phyloP scores from a whole-genome alignment of 2,797 vertebrate species.

The Margarornis squamiger region DNA sequence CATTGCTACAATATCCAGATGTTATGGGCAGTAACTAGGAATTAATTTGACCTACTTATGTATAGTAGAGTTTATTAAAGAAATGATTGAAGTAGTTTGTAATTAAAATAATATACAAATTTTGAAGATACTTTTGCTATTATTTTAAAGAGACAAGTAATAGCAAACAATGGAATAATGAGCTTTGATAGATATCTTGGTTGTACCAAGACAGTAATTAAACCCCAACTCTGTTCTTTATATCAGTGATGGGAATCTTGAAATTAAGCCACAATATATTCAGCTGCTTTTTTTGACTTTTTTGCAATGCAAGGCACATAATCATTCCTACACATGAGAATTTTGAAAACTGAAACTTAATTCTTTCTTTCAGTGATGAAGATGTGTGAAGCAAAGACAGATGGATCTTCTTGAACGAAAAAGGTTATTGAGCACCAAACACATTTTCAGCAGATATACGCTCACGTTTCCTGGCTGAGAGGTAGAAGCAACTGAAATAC shows the following conservation, averaged over 20 bases:
- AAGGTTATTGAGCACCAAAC: neutral
- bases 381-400: neutral
- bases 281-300: neutral
- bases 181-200: neutral
- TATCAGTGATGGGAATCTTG: neutral
- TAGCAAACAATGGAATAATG: neutral
- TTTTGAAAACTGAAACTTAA: neutral
- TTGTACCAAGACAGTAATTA: slow-evolving; percentile 13
- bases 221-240: neutral
- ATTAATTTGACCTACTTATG: neutral
- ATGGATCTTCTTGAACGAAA: neutral
- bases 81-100: neutral
- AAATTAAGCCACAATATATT: slow-evolving; percentile 5
- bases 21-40: neutral
- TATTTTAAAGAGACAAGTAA: neutral
- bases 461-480: neutral
- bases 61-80: neutral
- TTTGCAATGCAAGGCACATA: neutral
- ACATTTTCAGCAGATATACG: neutral
- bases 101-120: neutral
- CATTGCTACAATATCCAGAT: neutral
- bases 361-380: neutral
- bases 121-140: neutral
- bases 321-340: neutral
- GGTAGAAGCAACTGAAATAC: neutral